Base-by-base conservation (phyloP, 2,113 vertebrate genomes). In the Odocoileus hemionus region DNA sequence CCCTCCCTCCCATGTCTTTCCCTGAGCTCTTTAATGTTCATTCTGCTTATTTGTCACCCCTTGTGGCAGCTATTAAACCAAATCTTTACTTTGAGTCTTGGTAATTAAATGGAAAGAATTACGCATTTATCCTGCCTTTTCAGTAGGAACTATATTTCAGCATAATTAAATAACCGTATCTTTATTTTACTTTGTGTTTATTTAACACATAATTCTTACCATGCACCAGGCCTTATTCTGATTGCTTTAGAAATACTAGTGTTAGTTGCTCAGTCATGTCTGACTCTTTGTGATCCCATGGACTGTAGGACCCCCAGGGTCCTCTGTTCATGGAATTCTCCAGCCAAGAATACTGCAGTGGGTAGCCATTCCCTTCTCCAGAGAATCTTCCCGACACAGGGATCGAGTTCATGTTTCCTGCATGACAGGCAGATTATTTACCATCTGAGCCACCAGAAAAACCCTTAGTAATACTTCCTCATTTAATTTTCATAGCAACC, bases 81-180 rank as follows among this genome's bases (percentile, higher is more conserved):
- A 97, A 98, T 98, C 61, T 90, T 98, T 98, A 98, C 95, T 97
- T 97, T 94, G 92, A 97, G 95, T 97, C 91, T 97, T 97, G 95
- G 90, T 98, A 98, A 98, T 98, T 97, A 98, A 98, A 97, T 87
- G 90, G 90, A 97, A 97, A 96, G 79, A 98, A 98, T 95, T 97
- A 97, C 85, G 92, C 95, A 97, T 98, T 97, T 98, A 97, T 96
- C 84, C 94, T 98, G 86, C 84, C 87, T 96, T 98, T 97, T 74
- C 92, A 96, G 89, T 95, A 98, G 95, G 89, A 95, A 80, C 95
- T 96, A 64, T 97, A 98, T 97, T 96, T 96, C 87, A 97, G 64
- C 89, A 97, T 98, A 97, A 97, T 82, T 96, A 96, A 97, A 96
- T 96, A 95, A 64, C 84, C 74, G 80, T 85, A 86, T 74, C 94